Conservation (phyloP, 2,797 vertebrate species). For the Myotis vivesi region DNA sequence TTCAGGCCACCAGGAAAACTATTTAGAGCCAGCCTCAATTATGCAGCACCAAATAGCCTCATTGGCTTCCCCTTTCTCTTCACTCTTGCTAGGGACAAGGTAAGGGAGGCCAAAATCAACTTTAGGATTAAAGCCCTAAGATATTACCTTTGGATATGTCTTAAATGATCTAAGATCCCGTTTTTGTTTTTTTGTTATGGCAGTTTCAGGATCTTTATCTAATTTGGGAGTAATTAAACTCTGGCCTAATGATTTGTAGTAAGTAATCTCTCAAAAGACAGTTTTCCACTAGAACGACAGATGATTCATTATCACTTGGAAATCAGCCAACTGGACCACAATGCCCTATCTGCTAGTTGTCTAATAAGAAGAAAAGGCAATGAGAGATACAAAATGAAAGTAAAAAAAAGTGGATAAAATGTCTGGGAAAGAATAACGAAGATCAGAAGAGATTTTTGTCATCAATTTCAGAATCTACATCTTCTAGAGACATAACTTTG, state of each 20-base stretch:
- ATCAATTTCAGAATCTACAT: background rate
- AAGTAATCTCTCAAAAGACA: constrained; percentile 10
- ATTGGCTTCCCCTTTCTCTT: background rate
- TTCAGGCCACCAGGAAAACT: background rate
- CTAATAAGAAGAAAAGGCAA: background rate
- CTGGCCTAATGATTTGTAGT: background rate
- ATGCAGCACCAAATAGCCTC: background rate
- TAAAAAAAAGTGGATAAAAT: background rate
- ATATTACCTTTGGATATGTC: background rate
- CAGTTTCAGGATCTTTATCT: background rate
- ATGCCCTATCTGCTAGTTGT: background rate
- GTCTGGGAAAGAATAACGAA: background rate
- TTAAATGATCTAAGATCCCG: background rate
- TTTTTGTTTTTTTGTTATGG: background rate
- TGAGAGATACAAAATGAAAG: background rate
- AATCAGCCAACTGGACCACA: background rate
- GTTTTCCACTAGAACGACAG: background rate
- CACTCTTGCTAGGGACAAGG: background rate
- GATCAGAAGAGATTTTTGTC: background rate
- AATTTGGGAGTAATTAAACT: background rate
- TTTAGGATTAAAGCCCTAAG: background rate
- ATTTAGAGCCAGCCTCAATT: background rate
- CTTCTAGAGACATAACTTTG: background rate
- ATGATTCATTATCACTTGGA: constrained; percentile 3
- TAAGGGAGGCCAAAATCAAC: background rate